Base-by-base conservation (phyloP, 2,888 invertebrate genomes). In the Agrotis ipsilon region DNA sequence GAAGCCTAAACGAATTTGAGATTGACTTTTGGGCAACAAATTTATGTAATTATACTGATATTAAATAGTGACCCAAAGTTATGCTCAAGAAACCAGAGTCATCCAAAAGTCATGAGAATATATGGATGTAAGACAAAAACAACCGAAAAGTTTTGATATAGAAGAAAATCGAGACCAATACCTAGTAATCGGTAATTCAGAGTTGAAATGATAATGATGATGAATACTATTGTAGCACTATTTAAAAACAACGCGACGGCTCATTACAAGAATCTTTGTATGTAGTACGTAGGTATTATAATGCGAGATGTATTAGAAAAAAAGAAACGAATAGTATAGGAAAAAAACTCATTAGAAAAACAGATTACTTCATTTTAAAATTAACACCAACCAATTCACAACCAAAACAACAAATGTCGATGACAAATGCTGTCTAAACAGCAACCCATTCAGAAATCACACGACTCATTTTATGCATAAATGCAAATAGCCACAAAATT, bases 401-500 rank as follows among this genome's bases (percentile, higher is more conserved):
- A 5, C 0, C 9, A 27, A 60, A 45, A 27, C 4, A 11, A 16
- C n/a, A 11, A 21, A 14, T 0, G 3, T 5, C 9, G 27, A 9
- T 52, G 5, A 0, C 45, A 54, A 54, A 71, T 3, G 9, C 21
- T 13, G 14, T 52, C 2, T 13, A 6, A 63, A 24, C 46, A 19
- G 16, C 1, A 0, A 46, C 43, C 3, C 6, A 49, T 45, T 68
- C 21, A n/a, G 19, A 49, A 39, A 78, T 48, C 27, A 70, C 19
- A 58, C 32, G 5, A 52, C 16, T 60, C 24, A 73, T 51, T 64
- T 24, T 21, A 62, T 63, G 54, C 62, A 59, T 3, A 48, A 58
- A 75, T 80, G 77, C 57, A 65, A 68, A 76, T 76, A 43, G 7
- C 16, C 32, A 32, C 48, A 77, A 77, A 39, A 68, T 80, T 76